A percentile compares a stretch with the other conserved stretches of the same genome.
These are phyloP conservation scores for Morone chrysops DNA, from an alignment of 2,113 vertebrate genomes.

Conservation along the genomic window DNA sequence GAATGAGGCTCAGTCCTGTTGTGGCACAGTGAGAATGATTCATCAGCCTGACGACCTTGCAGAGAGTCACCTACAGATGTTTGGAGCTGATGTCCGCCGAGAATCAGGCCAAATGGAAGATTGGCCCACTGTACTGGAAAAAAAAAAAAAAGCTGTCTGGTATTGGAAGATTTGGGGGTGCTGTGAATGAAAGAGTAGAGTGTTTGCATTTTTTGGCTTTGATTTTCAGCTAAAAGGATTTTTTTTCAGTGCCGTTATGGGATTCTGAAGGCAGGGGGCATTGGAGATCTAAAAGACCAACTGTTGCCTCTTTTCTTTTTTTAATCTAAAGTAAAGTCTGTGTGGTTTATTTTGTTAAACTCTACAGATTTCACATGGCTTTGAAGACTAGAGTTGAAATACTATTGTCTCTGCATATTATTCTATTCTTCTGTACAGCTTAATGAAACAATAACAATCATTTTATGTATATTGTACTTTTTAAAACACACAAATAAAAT, in stretches of 20 bases:
- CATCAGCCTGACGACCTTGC: conserved; percentile 75
- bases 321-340: neutral
- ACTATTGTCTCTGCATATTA: neutral
- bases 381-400: neutral
- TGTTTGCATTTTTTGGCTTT: conserved; percentile 7
- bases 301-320: neutral
- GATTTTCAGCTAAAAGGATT: conserved; percentile 3
- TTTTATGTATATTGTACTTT: no score
- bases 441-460: no score
- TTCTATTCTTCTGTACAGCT: no score
- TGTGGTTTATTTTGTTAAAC: conserved; percentile 1
- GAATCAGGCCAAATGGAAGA: conserved; percentile 16
- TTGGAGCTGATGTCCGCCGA: conserved; percentile 18
- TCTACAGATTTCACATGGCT: neutral
- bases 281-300: neutral
- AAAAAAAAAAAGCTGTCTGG: conserved; percentile 4
- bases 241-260: neutral
- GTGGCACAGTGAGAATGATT: conserved; percentile 60
- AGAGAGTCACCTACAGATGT: conserved; percentile 60
- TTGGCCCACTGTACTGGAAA: conserved; percentile 16
- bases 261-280: neutral
- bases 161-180: neutral
- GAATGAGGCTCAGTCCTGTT: conserved; percentile 71
- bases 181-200: neutral
- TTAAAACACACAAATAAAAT: no score